Evolutionary conservation across 2,113 vertebrate species (phyloP).

Genomic region (Megaceryle maxima): DNA sequence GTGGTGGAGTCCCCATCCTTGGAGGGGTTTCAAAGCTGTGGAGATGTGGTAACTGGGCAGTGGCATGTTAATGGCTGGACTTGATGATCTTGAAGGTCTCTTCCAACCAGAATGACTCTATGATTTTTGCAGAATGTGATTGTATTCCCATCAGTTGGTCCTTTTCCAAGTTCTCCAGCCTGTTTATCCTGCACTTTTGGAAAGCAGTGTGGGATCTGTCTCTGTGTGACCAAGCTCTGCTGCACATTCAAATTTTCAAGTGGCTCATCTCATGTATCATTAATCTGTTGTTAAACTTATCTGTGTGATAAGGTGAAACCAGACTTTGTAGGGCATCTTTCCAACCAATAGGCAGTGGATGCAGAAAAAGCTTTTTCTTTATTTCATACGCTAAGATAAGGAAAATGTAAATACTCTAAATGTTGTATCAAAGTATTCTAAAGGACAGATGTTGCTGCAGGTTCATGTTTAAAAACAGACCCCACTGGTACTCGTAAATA

Average conservation of each 20-base stretch:
- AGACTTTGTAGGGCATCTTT: not conserved
- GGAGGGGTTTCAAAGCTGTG: too few relatives aligned
- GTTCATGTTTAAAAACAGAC: not conserved
- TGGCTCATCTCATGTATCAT: not conserved
- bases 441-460: not conserved
- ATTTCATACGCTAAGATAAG: not conserved
- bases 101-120: too few relatives aligned
- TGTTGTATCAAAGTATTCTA: not conserved
- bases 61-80: too few relatives aligned
- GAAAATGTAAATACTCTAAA: not conserved
- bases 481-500: not conserved
- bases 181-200: not conserved
- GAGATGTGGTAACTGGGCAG: too few relatives aligned
- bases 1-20: too few relatives aligned
- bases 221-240: not conserved
- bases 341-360: not conserved
- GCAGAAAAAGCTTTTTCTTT: not conserved
- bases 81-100: too few relatives aligned
- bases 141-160: not conserved
- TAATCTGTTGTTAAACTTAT: not conserved
- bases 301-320: not conserved
- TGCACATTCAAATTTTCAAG: not conserved
- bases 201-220: not conserved
- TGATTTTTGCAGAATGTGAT: not conserved
- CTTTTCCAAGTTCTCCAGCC: not conserved